Evolutionary conservation across 2,113 vertebrate genomes (phyloP).

Genomic region (Trichomycterus rosablanca): DNA sequence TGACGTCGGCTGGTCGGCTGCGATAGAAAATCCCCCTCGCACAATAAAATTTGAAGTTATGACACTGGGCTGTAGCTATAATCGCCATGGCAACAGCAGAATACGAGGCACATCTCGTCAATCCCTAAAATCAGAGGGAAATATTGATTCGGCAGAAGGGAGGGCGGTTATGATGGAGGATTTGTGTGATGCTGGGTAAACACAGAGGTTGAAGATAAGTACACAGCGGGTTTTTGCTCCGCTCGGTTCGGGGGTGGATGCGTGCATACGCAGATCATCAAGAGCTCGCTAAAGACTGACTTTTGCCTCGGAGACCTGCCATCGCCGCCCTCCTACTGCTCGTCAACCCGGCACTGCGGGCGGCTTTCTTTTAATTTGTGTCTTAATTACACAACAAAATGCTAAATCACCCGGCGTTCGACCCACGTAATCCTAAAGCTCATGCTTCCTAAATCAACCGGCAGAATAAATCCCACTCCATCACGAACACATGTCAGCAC

Average conservation of each 20-base stretch:
- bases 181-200: constrained; percentile 10
- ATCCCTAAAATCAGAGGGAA: constrained; percentile 60
- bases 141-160: constrained; percentile 50
- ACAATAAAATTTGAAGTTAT: too few species aligned
- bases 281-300: neutral
- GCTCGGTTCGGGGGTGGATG: constrained; percentile 5
- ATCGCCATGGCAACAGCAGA: constrained; percentile 66
- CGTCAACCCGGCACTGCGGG: neutral
- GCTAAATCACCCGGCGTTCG: neutral
- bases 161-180: constrained; percentile 34
- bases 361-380: constrained; percentile 14
- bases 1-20: too few species aligned
- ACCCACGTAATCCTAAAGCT: constrained; percentile 6
- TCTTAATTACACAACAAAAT: neutral
- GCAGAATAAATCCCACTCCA: neutral
- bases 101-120: constrained; percentile 47
- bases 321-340: constrained; percentile 2
- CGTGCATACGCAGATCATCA: neutral
- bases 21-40: too few species aligned
- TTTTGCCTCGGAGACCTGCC: neutral
- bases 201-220: neutral
- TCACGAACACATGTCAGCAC: constrained; percentile 13
- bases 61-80: too few species aligned
- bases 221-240: neutral
- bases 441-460: neutral